Evolutionary conservation across 1,140 invertebrate species (phyloP).

Genomic region (Sinonovacula constricta): DNA sequence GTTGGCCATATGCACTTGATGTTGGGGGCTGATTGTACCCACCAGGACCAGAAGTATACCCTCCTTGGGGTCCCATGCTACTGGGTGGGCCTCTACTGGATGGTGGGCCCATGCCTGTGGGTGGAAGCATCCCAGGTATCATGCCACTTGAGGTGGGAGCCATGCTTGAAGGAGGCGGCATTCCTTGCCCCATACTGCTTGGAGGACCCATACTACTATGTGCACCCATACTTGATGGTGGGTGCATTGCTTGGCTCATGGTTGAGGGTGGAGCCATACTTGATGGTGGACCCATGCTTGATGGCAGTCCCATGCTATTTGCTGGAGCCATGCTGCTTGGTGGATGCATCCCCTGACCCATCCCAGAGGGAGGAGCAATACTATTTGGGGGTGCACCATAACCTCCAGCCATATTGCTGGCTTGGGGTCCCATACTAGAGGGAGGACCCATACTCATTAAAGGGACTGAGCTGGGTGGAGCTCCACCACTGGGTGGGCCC

Average conservation of each 20-base stretch:
- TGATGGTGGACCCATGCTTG: neutral
- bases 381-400: no score
- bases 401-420: no score
- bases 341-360: neutral
- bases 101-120: neutral
- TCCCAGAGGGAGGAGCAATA: neutral
- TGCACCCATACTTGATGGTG: neutral
- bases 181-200: neutral
- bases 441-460: no score
- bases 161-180: neutral
- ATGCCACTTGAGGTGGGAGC: neutral
- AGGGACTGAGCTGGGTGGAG: no score
- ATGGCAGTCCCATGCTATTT: no score
- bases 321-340: neutral
- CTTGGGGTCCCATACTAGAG: no score
- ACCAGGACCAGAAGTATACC: no score
- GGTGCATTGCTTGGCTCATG: no score
- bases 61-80: no score
- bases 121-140: neutral
- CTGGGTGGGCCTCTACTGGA: neutral
- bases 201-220: neutral
- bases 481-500: no score
- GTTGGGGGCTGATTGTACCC: constrained; percentile 3
- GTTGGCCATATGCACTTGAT: constrained; percentile 13
- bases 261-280: neutral